Percentiles rank a stretch among this genome's conserved stretches.
Conservation (phyloP, 2,797 vertebrate species). For the Phrynocephalus guinanensis region DNA sequence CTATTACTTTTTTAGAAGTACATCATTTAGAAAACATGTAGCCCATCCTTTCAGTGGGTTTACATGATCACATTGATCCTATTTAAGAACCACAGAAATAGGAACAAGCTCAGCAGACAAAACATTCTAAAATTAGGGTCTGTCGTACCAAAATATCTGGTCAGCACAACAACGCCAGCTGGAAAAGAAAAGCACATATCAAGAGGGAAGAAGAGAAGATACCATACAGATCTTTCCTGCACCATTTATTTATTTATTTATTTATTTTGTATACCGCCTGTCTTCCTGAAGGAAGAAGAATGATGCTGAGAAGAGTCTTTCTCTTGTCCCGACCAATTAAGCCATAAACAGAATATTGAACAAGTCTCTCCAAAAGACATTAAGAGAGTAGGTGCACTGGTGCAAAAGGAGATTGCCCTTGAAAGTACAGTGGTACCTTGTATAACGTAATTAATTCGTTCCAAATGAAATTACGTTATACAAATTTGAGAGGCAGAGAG, state of each 20-base stretch:
- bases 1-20: background rate
- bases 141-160: background rate
- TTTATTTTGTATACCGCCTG: too few species aligned
- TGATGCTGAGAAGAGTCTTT: background rate
- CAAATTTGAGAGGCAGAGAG: too few species aligned
- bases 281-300: too few species aligned
- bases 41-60: background rate
- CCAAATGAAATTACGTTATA: too few species aligned
- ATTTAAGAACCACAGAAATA: background rate
- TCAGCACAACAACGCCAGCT: background rate
- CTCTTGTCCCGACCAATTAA: background rate
- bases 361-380: background rate
- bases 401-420: background rate
- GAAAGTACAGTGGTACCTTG: too few species aligned
- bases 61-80: background rate
- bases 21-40: background rate
- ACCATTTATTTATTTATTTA: background rate
- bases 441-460: too few species aligned
- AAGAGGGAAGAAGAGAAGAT: background rate
- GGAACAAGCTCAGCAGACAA: background rate
- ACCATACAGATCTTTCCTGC: background rate
- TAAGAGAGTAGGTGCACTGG: too few species aligned
- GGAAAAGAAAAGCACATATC: background rate
- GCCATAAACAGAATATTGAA: background rate
- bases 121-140: background rate